Percentiles rank a stretch among this genome's conserved stretches.
Conservation (phyloP, 1,140 invertebrate species). For the Drosophila lacteicornis region DNA sequence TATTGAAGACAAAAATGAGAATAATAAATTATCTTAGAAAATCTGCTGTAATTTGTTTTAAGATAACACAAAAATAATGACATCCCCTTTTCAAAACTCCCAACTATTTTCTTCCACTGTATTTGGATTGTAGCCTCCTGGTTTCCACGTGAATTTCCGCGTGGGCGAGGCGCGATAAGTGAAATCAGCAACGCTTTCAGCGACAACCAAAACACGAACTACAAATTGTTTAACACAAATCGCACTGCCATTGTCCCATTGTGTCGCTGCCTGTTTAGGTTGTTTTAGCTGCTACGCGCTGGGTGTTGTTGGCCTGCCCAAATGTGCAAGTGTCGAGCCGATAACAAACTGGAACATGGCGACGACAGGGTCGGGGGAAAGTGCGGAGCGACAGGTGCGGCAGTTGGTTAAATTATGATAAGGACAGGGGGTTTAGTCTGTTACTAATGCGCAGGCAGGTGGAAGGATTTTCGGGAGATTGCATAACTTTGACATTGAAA, state of each 20-base stretch:
- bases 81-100: not conserved
- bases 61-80: not conserved
- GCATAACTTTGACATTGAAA: conserved; percentile 20
- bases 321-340: conserved; percentile 43
- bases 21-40: too few species aligned
- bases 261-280: conserved; percentile 24
- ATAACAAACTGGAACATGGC: conserved; percentile 46
- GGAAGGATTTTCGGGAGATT: conserved; percentile 16
- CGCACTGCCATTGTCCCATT: conserved; percentile 43
- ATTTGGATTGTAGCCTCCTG: conserved; percentile 23
- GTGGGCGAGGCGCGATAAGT: conserved; percentile 68
- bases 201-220: conserved; percentile 74
- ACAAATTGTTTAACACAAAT: conserved; percentile 81
- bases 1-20: too few species aligned
- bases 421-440: conserved; percentile 8
- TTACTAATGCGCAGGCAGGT: conserved; percentile 8
- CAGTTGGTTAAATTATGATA: conserved; percentile 42
- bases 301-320: conserved; percentile 20
- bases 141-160: conserved; percentile 65
- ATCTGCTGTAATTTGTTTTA: too few species aligned
- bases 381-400: conserved; percentile 30
- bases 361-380: conserved; percentile 23
- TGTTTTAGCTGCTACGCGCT: conserved; percentile 20
- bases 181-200: conserved; percentile 66
- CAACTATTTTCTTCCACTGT: conserved; percentile 3